Conservation (phyloP, 1,140 invertebrate genomes). For the Berghia stephanieae region DNA sequence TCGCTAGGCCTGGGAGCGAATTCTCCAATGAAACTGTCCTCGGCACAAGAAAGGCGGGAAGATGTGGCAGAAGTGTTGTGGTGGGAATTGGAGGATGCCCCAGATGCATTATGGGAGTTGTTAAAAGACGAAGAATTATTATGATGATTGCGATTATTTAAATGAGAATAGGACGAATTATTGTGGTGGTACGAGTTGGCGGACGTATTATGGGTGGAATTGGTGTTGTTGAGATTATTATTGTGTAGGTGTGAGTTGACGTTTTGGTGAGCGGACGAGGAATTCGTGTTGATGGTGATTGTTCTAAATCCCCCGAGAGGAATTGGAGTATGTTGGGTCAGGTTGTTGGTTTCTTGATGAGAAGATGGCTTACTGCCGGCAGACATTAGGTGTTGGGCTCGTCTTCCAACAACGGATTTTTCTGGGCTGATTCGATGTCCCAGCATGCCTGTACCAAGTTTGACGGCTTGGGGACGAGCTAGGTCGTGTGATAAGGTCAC, state of each 20-base stretch:
- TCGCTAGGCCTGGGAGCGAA: conserved; percentile 42
- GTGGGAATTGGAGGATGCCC: conserved; percentile 19
- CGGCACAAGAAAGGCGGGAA: conserved; percentile 47
- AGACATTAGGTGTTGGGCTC: too few species aligned
- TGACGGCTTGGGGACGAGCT: conserved; percentile 34
- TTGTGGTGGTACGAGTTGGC: conserved; percentile 21
- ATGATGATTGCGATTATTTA: too few species aligned
- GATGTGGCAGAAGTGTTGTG: conserved; percentile 51
- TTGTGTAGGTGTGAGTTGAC: too few species aligned
- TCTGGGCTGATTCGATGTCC: not conserved
- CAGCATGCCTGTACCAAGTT: not conserved
- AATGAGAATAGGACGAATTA: too few species aligned
- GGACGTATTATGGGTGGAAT: conserved; percentile 6
- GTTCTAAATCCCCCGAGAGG: too few species aligned
- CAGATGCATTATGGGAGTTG: not conserved
- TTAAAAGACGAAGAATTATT: not conserved
- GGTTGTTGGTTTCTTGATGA: too few species aligned
- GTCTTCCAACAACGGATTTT: too few species aligned
- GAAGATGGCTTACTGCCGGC: too few species aligned
- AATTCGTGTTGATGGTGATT: too few species aligned
- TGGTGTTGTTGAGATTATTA: not conserved
- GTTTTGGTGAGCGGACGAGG: too few species aligned
- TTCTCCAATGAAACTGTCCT: conserved; percentile 3
- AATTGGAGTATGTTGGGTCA: too few species aligned
- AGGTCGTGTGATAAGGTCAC: conserved; percentile 45